Base-by-base conservation (phyloP, 1,140 invertebrate genomes). In the Aphelenchoides fujianensis region DNA sequence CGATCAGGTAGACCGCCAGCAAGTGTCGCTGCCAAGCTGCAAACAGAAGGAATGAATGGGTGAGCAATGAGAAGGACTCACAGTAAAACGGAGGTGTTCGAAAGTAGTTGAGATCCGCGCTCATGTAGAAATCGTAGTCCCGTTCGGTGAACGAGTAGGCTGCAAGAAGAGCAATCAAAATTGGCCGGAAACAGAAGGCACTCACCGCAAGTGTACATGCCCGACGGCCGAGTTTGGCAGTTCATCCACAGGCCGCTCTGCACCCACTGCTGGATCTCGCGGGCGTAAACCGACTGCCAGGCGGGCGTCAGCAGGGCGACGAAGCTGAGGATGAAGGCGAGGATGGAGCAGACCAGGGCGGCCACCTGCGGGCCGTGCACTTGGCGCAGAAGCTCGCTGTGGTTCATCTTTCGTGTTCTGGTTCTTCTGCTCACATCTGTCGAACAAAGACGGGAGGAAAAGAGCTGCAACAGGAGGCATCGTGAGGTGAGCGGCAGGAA, bases 181-280 rank as follows among this genome's bases (percentile, higher is more conserved):
- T n/a, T n/a, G n/a, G n/a, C n/a, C n/a, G n/a, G n/a, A n/a, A n/a
- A n/a, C n/a, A n/a, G n/a, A n/a, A n/a, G n/a, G n/a, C n/a, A n/a
- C n/a, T n/a, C n/a, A n/a, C n/a, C 62, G 52, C 76, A 78, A 1
- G 78, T 81, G 53, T 81, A 74, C 76, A 81, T 78, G 32, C 79
- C 76, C 7, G 48, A 64, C 0, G 76, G 76, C 41, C 77, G 74
- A 0, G 75, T 77, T 57, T 79, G 77, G 34, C 77, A 77, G 52
- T 80, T 77, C 63, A 77, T 9, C 73, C 77, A 77, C 1, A 77
- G 48, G 12, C 76, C 76, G 32, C 74, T 80, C 37, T 81, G 75
- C 32, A 78, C 59, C 76, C 76, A 78, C 68, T 78, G 76, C 53
- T 81, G 61, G 9, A 78, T 34, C 48, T 78, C 76, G 31, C 76